Evolutionary conservation across 2,888 invertebrate species (phyloP), one percentile per base, ranked within the genome.

Genomic region (Lasioglossum calceatum): DNA sequence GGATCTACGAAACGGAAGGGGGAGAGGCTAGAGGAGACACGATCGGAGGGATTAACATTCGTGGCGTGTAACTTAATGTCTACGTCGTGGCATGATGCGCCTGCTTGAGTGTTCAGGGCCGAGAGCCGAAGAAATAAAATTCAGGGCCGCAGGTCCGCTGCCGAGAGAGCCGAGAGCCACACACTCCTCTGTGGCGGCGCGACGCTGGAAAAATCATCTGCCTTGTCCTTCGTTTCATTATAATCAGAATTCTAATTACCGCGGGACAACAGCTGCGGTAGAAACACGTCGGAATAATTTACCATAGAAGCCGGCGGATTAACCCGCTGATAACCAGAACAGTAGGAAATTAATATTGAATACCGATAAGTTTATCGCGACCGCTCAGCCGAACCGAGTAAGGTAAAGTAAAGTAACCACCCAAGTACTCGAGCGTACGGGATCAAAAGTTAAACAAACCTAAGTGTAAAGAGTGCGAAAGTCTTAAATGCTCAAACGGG

Each of bases 41-140:
- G 85, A 85, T 82, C 87, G 87, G 85, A 70, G 87, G 87, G 87
- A 92, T 91, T 92, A 92, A 91, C 87, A 92, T 92, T 92, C 92
- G 91, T 89, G 88, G 86, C 90, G 91, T 88, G 90, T 91, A 91
- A 88, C 86, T 82, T 87, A 90, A 89, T 83, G 88, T 91, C 73
- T 86, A 84, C 87, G 86, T 78, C 76, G 81, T 82, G 77, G 82
- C 74, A 74, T 74, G 81, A 86, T 81, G 84, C 79, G 82, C 16
- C 76, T 75, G 78, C 77, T 44, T 71, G 58, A 84, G 67, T 58
- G 87, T 73, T 83, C 87, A 84, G 75, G 75, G 86, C 73, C 86
- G 84, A 36, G 61, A 36, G 44, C 58, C 82, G 58, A 74, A 61
- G 70, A 58, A 82, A 79, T 72, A 72, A 73, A 86, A 73, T 82